These are phyloP conservation scores for Otus scops DNA, from an alignment of 2,797 vertebrate species.

Conservation along the genomic window DNA sequence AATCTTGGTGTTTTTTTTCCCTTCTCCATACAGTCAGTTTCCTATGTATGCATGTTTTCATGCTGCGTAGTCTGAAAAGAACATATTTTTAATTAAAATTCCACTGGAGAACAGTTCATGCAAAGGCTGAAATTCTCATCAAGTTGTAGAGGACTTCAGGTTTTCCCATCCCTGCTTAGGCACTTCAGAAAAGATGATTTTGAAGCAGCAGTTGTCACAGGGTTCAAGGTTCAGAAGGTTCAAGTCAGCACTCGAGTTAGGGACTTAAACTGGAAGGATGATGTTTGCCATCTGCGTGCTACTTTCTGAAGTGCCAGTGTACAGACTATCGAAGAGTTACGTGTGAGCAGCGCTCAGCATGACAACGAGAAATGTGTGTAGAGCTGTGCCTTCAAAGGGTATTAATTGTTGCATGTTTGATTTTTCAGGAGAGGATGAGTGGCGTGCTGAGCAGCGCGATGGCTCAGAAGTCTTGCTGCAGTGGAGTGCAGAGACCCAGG, in stretches of 20 bases:
- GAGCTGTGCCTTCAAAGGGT: accelerated
- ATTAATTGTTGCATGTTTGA: background rate
- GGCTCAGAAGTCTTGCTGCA: slow-evolving; percentile 80
- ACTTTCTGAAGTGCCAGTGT: background rate
- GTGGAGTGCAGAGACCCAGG: slow-evolving; percentile 83
- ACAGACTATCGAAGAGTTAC: background rate
- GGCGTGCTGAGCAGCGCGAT: slow-evolving; percentile 88
- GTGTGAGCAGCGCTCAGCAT: background rate
- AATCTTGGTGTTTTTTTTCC: background rate
- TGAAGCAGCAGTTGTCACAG: background rate
- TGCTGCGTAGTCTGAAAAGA: background rate
- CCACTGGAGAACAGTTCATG: background rate
- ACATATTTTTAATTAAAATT: background rate
- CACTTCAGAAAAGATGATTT: background rate
- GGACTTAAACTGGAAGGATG: background rate
- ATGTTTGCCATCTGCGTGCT: background rate
- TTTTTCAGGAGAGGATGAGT: slow-evolving; percentile 83
- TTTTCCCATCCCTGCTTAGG: background rate
- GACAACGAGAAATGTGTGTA: accelerated
- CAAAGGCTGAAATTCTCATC: background rate
- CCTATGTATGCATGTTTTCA: background rate
- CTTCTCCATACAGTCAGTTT: background rate
- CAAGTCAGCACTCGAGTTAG: background rate
- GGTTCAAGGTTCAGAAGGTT: background rate
- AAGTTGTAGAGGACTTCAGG: background rate